These are phyloP conservation scores for Branchinecta lynchi DNA, from an alignment of 1,140 invertebrate genomes.

Conservation along the genomic window DNA sequence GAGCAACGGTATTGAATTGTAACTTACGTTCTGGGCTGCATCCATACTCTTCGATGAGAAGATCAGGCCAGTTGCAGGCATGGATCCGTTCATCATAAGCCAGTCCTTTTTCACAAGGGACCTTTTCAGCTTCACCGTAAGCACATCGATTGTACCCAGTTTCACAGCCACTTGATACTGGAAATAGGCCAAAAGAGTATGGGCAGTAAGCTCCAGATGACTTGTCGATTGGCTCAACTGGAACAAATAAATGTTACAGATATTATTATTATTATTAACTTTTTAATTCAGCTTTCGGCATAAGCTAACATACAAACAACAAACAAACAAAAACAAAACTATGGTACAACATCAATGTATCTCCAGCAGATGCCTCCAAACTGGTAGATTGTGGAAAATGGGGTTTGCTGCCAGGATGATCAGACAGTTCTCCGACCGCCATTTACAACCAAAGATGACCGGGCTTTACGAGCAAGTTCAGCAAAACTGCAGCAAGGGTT, in stretches of 20 bases:
- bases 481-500: no score
- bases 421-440: no score
- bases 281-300: no score
- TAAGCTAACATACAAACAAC: no score
- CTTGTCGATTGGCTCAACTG: constrained; percentile 47
- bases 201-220: constrained; percentile 44
- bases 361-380: no score
- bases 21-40: constrained; percentile 67
- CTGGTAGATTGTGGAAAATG: no score
- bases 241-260: constrained; percentile 25
- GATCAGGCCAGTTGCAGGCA: constrained; percentile 83
- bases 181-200: constrained; percentile 74
- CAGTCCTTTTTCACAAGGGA: constrained; percentile 65
- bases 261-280: no score
- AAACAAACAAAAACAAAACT: no score
- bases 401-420: no score
- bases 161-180: constrained; percentile 51
- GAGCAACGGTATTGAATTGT: background rate
- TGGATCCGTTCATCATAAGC: constrained; percentile 75
- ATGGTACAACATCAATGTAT: no score
- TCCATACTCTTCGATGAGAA: constrained; percentile 44
- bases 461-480: no score
- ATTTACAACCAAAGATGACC: no score
- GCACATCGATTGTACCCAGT: constrained; percentile 72
- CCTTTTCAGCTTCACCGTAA: constrained; percentile 56